These are phyloP conservation scores for Paedocypris sp. DNA, from an alignment of 2,113 vertebrate species.

Conservation along the genomic window DNA sequence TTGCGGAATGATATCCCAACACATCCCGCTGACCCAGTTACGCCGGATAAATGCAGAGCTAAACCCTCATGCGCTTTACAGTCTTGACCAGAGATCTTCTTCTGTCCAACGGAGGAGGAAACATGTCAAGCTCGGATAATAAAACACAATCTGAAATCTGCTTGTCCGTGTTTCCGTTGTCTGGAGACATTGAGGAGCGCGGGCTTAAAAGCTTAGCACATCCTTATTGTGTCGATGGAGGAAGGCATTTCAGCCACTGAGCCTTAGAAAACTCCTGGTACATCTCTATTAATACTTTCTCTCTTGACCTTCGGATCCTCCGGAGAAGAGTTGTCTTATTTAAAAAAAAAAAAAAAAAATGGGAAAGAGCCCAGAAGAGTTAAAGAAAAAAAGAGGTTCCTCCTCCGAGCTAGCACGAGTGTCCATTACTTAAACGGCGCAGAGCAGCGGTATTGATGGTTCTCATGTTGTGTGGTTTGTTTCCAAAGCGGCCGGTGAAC, in stretches of 20 bases:
- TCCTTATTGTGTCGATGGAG: conserved; percentile 32
- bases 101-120: background rate
- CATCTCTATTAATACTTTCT: too few relatives aligned
- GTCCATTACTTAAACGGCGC: too few relatives aligned
- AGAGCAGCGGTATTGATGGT: too few relatives aligned
- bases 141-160: conserved; percentile 30
- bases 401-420: too few relatives aligned
- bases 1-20: conserved; percentile 21
- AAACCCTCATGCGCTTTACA: conserved; percentile 10
- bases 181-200: conserved; percentile 16
- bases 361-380: too few relatives aligned
- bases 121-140: conserved; percentile 19
- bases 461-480: too few relatives aligned
- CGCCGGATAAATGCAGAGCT: too few relatives aligned
- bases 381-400: too few relatives aligned
- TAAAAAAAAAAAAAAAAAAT: too few relatives aligned
- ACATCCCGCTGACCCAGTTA: conserved; percentile 29
- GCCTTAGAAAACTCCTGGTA: conserved; percentile 31
- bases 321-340: too few relatives aligned
- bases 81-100: background rate
- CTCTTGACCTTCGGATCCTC: conserved; percentile 13
- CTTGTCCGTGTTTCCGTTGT: conserved; percentile 12
- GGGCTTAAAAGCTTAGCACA: conserved; percentile 43
- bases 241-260: conserved; percentile 35
- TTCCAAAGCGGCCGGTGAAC: too few relatives aligned